Evolutionary conservation across 2,888 invertebrate genomes (phyloP), one percentile per base, ranked within the genome.

Genomic region (Athalia cordata): DNA sequence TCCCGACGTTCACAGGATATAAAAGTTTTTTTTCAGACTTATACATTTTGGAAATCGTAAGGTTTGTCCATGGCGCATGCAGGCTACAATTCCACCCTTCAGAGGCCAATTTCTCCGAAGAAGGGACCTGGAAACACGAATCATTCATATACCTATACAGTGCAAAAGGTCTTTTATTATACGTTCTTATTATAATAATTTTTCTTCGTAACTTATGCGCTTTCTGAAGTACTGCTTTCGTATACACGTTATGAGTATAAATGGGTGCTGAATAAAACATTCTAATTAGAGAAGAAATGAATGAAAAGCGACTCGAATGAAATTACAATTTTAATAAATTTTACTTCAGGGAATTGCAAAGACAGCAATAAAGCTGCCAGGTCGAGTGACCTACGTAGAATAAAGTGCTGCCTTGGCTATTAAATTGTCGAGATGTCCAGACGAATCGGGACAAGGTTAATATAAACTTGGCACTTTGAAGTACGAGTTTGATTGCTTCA

Each of bases 1-100:
- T 92, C 0, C 96, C 97, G 8, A 97, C 96, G 90, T 98, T 98
- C 78, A 98, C 96, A 3, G 97, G 97, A 89, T 98, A 98, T 43
- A 96, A 90, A 8, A 97, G 92, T 85, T 95, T 95, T 89, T 96
- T 96, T 85, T 94, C 93, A 74, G 93, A 93, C 91, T 95, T 96
- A 90, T 96, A 96, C 85, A 96, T 93, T 80, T 93, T 92, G 0
- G 92, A 90, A 7, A 89, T 82, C 81, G 93, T 93, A 59, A 94
- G 92, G 85, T 94, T 94, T 68, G 91, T 89, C 91, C 94, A 96
- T 0, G 96, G 96, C 5, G 96, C 93, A 7, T 92, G 91, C 68
- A 91, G 86, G n/a, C 94, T 92, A 88, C 96, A 97, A 89, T 96
- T 96, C 90, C 93, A 95, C 45, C 93, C 91, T 64, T 93, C 92